Percentiles rank a stretch among this genome's conserved stretches.
phyloP scores from a whole-genome alignment of 2,797 vertebrate genomes.

The Steatocranus sp. region DNA sequence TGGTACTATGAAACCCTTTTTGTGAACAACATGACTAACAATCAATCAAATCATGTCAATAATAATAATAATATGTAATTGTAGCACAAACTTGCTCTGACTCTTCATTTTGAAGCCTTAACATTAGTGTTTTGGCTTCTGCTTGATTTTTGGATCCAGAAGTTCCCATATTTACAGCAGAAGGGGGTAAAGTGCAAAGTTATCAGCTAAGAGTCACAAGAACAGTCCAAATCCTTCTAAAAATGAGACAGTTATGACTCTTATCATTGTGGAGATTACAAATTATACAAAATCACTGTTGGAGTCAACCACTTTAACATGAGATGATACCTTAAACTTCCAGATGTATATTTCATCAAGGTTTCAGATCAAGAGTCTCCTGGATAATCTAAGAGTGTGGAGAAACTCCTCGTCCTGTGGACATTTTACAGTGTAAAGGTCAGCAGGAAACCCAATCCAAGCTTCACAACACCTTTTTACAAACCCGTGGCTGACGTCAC shows the following conservation, averaged over 20 bases:
- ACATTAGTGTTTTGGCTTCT: background rate
- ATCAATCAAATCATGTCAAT: background rate
- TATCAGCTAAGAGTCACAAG: background rate
- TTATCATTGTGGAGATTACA: background rate
- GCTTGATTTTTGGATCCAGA: background rate
- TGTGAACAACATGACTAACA: too few relatives aligned
- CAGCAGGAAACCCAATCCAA: background rate
- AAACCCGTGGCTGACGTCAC: background rate
- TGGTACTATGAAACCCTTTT: background rate
- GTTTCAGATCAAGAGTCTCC: background rate
- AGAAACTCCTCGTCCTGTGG: background rate
- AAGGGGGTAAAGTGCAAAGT: accelerated
- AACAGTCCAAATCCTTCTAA: background rate
- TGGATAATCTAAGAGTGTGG: background rate
- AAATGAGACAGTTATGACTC: background rate
- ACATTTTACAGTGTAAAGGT: background rate
- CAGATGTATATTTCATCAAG: background rate
- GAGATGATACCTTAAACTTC: background rate
- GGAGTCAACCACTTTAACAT: background rate
- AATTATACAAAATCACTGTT: background rate
- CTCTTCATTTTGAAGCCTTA: background rate
- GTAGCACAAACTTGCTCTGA: background rate
- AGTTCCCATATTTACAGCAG: background rate
- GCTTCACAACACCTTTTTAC: background rate
- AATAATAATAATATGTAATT: background rate